phyloP scores from a whole-genome alignment of 2,797 vertebrate genomes.

The Molossus alvarezi region DNA sequence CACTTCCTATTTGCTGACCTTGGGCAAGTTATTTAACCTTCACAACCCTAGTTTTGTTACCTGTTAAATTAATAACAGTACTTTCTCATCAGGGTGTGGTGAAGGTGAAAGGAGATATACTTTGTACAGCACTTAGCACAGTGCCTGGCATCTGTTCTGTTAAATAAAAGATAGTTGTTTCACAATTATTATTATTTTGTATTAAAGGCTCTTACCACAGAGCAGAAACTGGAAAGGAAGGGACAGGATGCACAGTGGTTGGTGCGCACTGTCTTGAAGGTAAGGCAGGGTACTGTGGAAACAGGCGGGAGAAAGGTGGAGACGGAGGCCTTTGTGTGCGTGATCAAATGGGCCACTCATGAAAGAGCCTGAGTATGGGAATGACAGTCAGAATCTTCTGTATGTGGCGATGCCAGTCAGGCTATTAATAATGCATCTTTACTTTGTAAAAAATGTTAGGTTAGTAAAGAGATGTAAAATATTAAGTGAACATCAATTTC shows the following conservation, averaged over 20 bases:
- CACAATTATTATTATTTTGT: not conserved
- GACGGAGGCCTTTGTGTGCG: not conserved
- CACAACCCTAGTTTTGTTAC: slow-evolving; percentile 31
- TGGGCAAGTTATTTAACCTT: slow-evolving; percentile 36
- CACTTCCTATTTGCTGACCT: not conserved
- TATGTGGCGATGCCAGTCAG: not conserved
- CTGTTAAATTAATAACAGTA: not conserved
- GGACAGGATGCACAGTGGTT: not conserved
- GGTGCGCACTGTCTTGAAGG: not conserved
- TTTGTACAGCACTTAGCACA: slow-evolving; percentile 33
- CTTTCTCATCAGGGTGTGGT: slow-evolving; percentile 32
- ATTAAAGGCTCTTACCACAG: not conserved
- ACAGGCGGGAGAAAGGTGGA: not conserved
- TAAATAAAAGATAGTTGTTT: slow-evolving; percentile 16
- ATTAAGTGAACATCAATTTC: not conserved
- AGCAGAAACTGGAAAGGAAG: not conserved
- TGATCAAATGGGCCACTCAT: not conserved
- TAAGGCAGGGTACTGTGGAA: not conserved
- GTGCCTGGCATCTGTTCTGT: not conserved
- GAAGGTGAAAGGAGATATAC: not conserved
- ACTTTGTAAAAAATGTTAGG: not conserved
- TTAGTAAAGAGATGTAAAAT: slow-evolving; percentile 46
- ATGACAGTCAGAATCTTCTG: not conserved
- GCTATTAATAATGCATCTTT: not conserved
- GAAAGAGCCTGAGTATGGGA: not conserved